Evolutionary conservation across 2,113 vertebrate species (phyloP), one percentile per base, ranked within the genome.

Genomic region (Hydropotes inermis): DNA sequence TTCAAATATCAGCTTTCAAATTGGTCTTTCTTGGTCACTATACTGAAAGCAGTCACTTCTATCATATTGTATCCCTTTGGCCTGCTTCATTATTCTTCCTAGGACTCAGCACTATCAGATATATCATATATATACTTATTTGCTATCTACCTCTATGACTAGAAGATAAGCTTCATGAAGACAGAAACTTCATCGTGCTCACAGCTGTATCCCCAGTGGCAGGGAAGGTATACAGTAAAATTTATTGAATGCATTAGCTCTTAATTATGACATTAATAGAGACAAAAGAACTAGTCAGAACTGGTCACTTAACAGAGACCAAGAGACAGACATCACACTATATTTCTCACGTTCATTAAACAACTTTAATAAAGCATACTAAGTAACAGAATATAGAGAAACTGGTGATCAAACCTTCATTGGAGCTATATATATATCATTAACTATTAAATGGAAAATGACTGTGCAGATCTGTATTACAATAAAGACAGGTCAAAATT

Each of bases 361-460:
- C 19, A 94, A 90, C 17, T 74, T 78, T 83, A 88, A 79, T 64
- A 54, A 93, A 95, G 43, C 76, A 94, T 88, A 97, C 83, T 76
- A 81, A 83, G 47, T 55, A 89, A 81, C 14, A 9, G 19, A 87
- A 94, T 86, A 52, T 93, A 94, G 85, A 95, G 28, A 90, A 50
- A 52, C 17, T 54, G 33, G 78, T 78, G 36, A 90, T 25, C 86
- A 89, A 87, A 85, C 19, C 33, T 57, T 28, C 27, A 57, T 6
- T 88, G 57, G n/a, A 58, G 84, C 33, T 81, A 45, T 47, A 78
- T 43, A 82, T 55, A 74, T 13, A 78, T 83, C 83, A 67, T 67
- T 95, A 36, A 94, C 60, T 83, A 78, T 94, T 89, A 83, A 76
- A 87, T 52, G 76, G 52, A 87, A 96, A 97, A 91, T 61, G 30